Percentiles rank a stretch among this genome's conserved stretches.
Evolutionary conservation across 2,888 invertebrate genomes (phyloP).

Genomic region (Zhengitettix transpicula): DNA sequence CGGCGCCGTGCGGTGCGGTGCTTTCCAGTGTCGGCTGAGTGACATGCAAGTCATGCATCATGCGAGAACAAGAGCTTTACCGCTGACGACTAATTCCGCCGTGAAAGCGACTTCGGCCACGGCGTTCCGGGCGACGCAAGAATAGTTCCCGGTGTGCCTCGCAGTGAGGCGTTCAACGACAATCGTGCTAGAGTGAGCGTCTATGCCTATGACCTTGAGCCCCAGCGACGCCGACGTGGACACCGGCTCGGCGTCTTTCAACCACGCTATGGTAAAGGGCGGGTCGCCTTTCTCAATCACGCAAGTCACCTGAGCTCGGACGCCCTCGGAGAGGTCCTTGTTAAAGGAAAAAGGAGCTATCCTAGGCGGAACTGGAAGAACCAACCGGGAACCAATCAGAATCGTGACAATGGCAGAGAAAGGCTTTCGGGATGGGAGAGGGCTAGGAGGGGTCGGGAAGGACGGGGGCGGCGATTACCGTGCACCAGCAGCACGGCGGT

Average conservation of each 20-base stretch:
- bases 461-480: slow-evolving; percentile 22
- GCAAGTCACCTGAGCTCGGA: slow-evolving; percentile 30
- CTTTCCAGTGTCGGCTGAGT: no score
- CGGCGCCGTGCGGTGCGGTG: no score
- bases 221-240: background rate
- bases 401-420: background rate
- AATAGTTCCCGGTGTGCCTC: slow-evolving; percentile 29
- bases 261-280: slow-evolving; percentile 25
- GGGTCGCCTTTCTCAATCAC: slow-evolving; percentile 33
- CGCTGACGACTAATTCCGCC: slow-evolving; percentile 35
- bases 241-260: slow-evolving; percentile 21
- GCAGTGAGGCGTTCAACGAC: slow-evolving; percentile 29
- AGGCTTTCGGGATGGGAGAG: background rate
- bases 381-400: background rate
- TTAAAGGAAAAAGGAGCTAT: slow-evolving; percentile 19
- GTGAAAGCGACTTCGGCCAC: slow-evolving; percentile 29
- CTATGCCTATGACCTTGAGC: slow-evolving; percentile 15
- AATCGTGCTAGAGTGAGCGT: slow-evolving; percentile 33
- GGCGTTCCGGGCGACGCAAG: slow-evolving; percentile 18
- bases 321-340: slow-evolving; percentile 16
- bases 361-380: slow-evolving; percentile 18
- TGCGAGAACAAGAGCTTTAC: slow-evolving; percentile 18
- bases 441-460: background rate
- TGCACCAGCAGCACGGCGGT: slow-evolving; percentile 40
- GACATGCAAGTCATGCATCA: background rate